Conservation (phyloP, 2,888 invertebrate genomes). For the Mechanitis messenoides region DNA sequence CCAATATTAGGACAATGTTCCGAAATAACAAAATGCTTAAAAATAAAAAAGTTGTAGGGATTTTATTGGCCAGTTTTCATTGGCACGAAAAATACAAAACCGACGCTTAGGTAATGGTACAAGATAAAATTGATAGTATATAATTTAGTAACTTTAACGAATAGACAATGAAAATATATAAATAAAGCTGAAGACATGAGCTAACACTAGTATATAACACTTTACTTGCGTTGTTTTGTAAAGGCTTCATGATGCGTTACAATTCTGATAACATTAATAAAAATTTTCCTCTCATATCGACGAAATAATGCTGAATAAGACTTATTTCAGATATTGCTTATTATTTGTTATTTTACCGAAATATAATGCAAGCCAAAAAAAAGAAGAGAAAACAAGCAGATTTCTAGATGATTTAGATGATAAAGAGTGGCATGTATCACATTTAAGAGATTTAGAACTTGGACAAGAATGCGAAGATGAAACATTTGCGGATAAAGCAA, state of each 20-base stretch:
- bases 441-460: conserved; percentile 39
- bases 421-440: conserved; percentile 49
- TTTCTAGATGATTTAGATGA: conserved; percentile 41
- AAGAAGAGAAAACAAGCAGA: conserved; percentile 34
- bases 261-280: neutral
- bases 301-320: conserved; percentile 10
- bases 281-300: neutral
- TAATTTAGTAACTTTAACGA: too few species aligned
- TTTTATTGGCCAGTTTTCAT: too few species aligned
- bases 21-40: too few species aligned
- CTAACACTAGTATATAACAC: too few species aligned
- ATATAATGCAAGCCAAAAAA: conserved; percentile 15
- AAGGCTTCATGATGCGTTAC: neutral
- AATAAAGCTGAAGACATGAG: too few species aligned
- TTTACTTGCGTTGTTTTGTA: conserved; percentile 4
- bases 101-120: too few species aligned
- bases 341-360: conserved; percentile 7
- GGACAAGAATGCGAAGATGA: conserved; percentile 40
- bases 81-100: too few species aligned
- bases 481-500: conserved; percentile 41
- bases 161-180: too few species aligned
- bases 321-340: neutral
- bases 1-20: too few species aligned
- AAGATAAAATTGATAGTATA: too few species aligned
- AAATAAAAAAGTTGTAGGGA: too few species aligned